Conservation (phyloP, 2,113 vertebrate species). For the Globicephala melas region DNA sequence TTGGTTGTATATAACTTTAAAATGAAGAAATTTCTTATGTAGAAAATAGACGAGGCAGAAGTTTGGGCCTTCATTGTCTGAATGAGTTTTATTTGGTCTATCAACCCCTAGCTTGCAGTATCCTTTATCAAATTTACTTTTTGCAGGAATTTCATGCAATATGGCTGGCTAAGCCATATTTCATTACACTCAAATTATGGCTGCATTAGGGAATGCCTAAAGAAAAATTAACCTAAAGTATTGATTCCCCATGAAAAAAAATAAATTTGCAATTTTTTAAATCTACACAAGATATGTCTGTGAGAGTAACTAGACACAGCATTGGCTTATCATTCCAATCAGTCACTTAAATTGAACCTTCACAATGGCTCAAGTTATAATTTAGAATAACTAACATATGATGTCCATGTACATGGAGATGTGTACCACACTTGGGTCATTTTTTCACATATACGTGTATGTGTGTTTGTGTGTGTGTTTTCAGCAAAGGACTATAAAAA, state of each 20-base stretch:
- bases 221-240: constrained; percentile 24
- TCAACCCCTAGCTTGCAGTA: background rate
- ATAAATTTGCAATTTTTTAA: background rate
- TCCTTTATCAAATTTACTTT: constrained; percentile 19
- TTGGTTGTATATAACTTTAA: background rate
- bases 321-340: background rate
- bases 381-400: background rate
- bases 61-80: background rate
- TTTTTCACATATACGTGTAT: background rate
- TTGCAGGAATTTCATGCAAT: constrained; percentile 11
- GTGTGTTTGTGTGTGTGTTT: background rate
- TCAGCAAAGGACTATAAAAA: background rate
- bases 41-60: background rate
- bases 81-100: background rate
- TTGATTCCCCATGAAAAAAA: background rate
- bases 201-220: background rate
- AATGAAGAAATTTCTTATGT: background rate
- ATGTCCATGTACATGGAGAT: background rate
- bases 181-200: background rate
- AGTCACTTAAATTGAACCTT: background rate
- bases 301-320: background rate
- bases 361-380: background rate
- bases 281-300: background rate
- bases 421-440: background rate
- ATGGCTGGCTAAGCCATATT: background rate